Evolutionary conservation across 37 sponge, comb jelly and placozoan genomes (phyloP).

Genomic region (Agelas oroides): DNA sequence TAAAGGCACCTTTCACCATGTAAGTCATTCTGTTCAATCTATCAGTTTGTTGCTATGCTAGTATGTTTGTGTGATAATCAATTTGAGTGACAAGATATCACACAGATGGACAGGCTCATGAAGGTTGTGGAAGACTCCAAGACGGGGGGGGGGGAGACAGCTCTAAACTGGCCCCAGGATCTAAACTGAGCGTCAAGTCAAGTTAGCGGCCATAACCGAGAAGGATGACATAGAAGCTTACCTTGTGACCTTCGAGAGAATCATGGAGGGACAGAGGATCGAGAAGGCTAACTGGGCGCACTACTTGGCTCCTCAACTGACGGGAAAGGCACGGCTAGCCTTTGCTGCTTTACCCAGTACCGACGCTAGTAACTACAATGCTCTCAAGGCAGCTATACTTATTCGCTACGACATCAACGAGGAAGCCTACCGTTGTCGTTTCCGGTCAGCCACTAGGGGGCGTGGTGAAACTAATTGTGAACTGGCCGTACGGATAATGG

Average conservation of each 20-base stretch:
- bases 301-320: slow-evolving; percentile 27
- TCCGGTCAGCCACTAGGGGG: slow-evolving; percentile 18
- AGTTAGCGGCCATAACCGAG: neutral
- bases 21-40: no score
- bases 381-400: slow-evolving; percentile 46
- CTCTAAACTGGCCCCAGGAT: no score
- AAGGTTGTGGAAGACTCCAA: no score
- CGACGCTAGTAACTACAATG: slow-evolving; percentile 4
- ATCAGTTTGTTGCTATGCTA: no score
- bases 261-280: slow-evolving; percentile 5
- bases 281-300: neutral
- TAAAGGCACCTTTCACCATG: no score
- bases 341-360: neutral
- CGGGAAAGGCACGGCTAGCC: slow-evolving; percentile 1
- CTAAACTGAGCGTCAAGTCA: no score
- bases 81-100: no score
- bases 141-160: no score
- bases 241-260: slow-evolving; percentile 2
- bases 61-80: no score
- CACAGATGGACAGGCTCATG: no score
- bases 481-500: slow-evolving; percentile 18
- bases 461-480: slow-evolving; percentile 43
- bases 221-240: slow-evolving; percentile 28
- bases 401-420: slow-evolving; percentile 42
- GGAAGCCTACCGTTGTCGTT: slow-evolving; percentile 51